phyloP scores from a whole-genome alignment of 2,888 invertebrate genomes.

The Drosophila subquinaria region DNA sequence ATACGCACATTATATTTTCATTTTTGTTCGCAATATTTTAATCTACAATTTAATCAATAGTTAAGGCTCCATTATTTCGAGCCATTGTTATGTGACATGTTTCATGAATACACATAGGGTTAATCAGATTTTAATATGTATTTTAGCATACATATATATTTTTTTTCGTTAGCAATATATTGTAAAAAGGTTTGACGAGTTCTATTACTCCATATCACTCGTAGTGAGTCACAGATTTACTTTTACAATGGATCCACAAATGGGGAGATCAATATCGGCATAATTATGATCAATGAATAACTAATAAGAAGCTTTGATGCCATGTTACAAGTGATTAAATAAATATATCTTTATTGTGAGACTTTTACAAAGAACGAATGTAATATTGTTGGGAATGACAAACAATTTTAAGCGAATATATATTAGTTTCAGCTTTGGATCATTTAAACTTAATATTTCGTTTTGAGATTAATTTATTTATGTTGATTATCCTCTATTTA shows the following conservation, averaged over 20 bases:
- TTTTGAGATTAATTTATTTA: conserved; percentile 41
- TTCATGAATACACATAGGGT: conserved; percentile 36
- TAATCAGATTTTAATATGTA: conserved; percentile 31
- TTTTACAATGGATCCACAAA: conserved; percentile 12
- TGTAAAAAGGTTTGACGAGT: conserved; percentile 18
- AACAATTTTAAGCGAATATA: conserved; percentile 31
- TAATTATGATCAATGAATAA: conserved; percentile 13
- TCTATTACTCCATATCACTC: neutral
- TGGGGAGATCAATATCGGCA: conserved; percentile 18
- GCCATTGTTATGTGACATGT: conserved; percentile 43
- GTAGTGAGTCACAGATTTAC: conserved; percentile 11
- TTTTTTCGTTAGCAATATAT: conserved; percentile 24
- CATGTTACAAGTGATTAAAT: conserved; percentile 24
- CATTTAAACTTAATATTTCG: conserved; percentile 33
- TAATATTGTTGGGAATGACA: conserved; percentile 49
- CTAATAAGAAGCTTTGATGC: conserved; percentile 2
- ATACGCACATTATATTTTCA: conserved; percentile 18
- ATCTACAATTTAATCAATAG: conserved; percentile 54
- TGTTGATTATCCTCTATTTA: conserved; percentile 18
- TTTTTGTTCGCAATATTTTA: conserved; percentile 19
- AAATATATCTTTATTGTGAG: conserved; percentile 39
- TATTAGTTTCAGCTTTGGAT: conserved; percentile 38
- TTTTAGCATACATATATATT: conserved; percentile 25
- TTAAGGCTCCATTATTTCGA: conserved; percentile 31
- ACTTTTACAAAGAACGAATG: conserved; percentile 24